Evolutionary conservation across 2,797 vertebrate species (phyloP).

Genomic region (Pseudotriccus pelzelni): DNA sequence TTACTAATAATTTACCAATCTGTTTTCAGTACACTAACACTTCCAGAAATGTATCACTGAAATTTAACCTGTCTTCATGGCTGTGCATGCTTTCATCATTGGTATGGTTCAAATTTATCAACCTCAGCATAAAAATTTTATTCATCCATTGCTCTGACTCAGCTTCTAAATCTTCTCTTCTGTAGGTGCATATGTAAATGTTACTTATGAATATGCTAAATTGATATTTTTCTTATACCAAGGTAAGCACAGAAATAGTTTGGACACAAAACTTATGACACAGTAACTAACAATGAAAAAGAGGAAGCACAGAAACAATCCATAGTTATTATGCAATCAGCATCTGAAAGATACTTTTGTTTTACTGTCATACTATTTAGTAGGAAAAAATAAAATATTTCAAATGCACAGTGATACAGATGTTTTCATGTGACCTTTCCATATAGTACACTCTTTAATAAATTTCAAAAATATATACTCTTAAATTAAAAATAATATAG

Average conservation of each 20-base stretch:
- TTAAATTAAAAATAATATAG: not conserved
- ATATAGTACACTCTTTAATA: not conserved
- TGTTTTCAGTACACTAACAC: not conserved
- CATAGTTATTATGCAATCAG: not conserved
- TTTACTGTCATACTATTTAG: not conserved
- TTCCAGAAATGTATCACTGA: not conserved
- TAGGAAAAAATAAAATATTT: not conserved
- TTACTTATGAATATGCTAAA: not conserved
- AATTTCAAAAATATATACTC: not conserved
- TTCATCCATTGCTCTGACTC: not conserved
- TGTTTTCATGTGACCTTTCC: not conserved
- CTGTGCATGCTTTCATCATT: not conserved
- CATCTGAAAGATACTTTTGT: not conserved
- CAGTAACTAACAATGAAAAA: not conserved
- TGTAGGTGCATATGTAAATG: not conserved
- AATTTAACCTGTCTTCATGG: not conserved
- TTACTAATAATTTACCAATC: not conserved
- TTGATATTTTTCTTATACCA: not conserved
- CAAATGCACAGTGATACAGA: not conserved
- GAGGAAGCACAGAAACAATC: not conserved
- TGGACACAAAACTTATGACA: not conserved
- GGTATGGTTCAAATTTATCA: not conserved
- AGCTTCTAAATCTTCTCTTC: not conserved
- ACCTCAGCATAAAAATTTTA: not conserved
- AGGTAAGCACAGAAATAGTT: not conserved